Conservation (phyloP, 2,113 vertebrate species). For the Alexandromys fortis region DNA sequence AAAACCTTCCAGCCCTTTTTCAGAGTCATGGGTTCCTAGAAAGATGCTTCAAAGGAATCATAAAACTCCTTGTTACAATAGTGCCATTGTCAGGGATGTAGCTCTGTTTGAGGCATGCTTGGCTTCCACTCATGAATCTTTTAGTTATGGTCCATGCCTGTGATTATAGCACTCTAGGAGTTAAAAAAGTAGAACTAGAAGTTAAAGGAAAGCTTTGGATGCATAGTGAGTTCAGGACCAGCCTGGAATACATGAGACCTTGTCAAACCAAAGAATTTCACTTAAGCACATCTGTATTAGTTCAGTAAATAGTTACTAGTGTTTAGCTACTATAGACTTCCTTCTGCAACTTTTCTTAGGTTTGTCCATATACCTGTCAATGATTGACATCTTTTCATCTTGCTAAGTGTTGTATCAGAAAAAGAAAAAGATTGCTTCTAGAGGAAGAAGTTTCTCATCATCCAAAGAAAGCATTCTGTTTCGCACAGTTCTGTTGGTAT, state of each 20-base stretch:
- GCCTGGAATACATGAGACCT: not conserved
- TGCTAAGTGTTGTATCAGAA: not conserved
- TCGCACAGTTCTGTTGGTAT: not conserved
- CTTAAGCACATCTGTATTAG: not conserved
- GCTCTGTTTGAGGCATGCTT: not conserved
- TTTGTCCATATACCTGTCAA: not conserved
- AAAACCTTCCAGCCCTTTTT: not conserved
- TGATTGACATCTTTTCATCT: not conserved
- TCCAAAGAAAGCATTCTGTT: not conserved
- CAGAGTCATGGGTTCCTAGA: not conserved
- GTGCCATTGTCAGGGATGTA: not conserved
- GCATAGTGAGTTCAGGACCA: not conserved
- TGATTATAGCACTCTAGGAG: not conserved
- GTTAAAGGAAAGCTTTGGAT: not conserved
- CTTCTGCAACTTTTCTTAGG: not conserved
- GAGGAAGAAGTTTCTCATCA: not conserved
- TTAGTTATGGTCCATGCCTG: not conserved
- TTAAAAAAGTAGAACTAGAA: not conserved
- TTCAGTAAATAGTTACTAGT: not conserved
- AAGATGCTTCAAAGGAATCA: not conserved
- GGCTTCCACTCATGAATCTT: too few species aligned
- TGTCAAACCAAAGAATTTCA: not conserved
- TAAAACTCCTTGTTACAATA: not conserved
- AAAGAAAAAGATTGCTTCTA: constrained; percentile 27
- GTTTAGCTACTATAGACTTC: not conserved